Evolutionary conservation across 2,113 vertebrate species (phyloP), one percentile per base, ranked within the genome.

Genomic region (Mirounga angustirostris): DNA sequence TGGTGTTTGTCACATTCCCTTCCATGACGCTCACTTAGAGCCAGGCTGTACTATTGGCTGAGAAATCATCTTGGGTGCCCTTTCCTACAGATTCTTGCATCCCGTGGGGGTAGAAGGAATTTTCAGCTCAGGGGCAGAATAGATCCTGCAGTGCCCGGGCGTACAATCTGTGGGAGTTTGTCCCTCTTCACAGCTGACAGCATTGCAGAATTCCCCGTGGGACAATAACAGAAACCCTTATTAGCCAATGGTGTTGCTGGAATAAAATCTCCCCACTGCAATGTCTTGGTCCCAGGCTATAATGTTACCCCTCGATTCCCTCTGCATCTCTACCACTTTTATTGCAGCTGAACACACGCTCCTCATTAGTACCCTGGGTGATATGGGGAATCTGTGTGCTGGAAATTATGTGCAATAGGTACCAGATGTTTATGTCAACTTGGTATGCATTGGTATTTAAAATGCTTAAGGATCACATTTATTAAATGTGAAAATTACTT

Each of bases 351-450:
- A 98, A 95, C 98, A 98, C 96, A 59, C 98, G 94, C 96, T 99
- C 96, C 91, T 98, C 97, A 97, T 99, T 99, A 99, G 97, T 89
- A 81, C 82, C 88, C 79, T 89, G 97, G 97, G 96, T 98, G 98
- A 98, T 98, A 98, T 0, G 94, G 98, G 98, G 98, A 99, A 98
- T 94, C 97, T 95, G 96, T 87, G 97, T 63, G 84, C 89, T 98
- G 96, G 90, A 97, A 98, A 97, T 98, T 92, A 81, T 78, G 33
- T 92, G 96, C 97, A 99, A 98, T 99, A 86, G 83, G 84, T 98
- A 98, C 98, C 98, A 99, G 98, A 99, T 99, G 98, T 98, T 96
- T 97, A 52, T 93, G 96, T 98, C 91, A 97, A 91, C 71, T 43
- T 96, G 97, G 89, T 40, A 52, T 95, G 80, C 90, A 4, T 93